Evolutionary conservation across 1,140 invertebrate genomes (phyloP).

Genomic region (Bombus fervidus): DNA sequence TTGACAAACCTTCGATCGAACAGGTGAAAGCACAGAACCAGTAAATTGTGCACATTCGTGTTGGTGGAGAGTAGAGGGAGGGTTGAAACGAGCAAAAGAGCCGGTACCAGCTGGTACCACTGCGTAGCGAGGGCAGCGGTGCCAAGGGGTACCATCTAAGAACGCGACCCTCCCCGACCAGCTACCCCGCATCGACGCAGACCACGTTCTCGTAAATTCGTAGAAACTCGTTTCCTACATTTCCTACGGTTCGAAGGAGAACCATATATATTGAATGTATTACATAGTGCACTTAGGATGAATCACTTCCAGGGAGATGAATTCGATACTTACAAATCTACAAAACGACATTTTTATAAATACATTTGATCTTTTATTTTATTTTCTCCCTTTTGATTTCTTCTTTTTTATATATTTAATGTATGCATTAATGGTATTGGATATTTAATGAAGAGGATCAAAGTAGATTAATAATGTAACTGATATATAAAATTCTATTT

Average conservation of each 20-base stretch:
- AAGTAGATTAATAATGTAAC: not conserved
- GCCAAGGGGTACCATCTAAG: constrained; percentile 54
- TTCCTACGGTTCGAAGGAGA: not conserved
- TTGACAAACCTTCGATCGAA: constrained; percentile 36
- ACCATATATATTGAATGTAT: not conserved
- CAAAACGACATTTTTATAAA: not conserved
- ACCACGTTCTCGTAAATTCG: constrained; percentile 16
- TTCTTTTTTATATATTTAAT: not conserved
- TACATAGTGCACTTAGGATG: not conserved
- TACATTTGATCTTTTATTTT: not conserved
- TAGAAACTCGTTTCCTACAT: constrained; percentile 31
- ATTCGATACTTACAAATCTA: not conserved
- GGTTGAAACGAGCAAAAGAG: constrained; percentile 13
- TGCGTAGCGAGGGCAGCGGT: constrained; percentile 41
- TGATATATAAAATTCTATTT: not conserved
- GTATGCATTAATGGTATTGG: not conserved
- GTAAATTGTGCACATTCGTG: constrained; percentile 46
- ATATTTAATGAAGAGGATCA: not conserved
- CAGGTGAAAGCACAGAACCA: constrained; percentile 43
- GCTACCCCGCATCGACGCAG: constrained; percentile 6
- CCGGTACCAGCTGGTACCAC: constrained; percentile 41
- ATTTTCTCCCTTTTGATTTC: too few species aligned
- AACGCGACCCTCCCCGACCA: constrained; percentile 21
- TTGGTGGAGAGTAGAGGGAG: not conserved
- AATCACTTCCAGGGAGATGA: not conserved